phyloP scores from a whole-genome alignment of 2,113 vertebrate genomes.

The Semnornis frantzii region DNA sequence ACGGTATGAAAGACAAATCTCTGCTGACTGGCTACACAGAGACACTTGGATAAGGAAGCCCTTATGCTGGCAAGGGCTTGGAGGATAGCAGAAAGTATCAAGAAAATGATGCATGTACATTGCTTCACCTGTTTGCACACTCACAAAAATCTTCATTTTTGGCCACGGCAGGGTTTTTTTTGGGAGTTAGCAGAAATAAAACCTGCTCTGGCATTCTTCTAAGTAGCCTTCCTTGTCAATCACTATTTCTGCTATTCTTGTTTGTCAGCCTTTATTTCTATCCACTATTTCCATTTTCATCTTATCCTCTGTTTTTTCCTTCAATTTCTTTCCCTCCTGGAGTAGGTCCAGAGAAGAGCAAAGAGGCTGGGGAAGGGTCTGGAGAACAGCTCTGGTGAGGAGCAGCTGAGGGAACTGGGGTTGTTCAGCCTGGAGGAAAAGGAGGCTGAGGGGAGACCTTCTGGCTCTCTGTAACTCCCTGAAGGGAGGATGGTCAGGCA shows the following conservation, averaged over 20 bases:
- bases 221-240: neutral
- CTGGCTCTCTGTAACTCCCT: too few species aligned
- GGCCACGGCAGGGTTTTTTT: neutral
- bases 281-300: neutral
- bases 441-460: too few species aligned
- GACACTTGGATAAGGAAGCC: too few species aligned
- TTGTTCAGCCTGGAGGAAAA: too few species aligned
- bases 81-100: neutral
- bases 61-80: too few species aligned
- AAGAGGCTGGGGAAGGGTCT: too few species aligned
- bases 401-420: too few species aligned
- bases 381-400: too few species aligned
- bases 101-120: neutral
- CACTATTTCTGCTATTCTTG: neutral
- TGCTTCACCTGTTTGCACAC: neutral
- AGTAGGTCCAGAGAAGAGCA: too few species aligned
- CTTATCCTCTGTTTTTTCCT: neutral
- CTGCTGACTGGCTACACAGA: too few species aligned
- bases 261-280: neutral
- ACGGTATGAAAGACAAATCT: too few species aligned
- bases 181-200: neutral
- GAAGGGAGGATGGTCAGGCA: too few species aligned
- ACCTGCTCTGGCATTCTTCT: neutral
- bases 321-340: neutral
- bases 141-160: neutral